These are phyloP conservation scores for Neogale vison DNA, from an alignment of 2,113 vertebrate species.

Conservation along the genomic window DNA sequence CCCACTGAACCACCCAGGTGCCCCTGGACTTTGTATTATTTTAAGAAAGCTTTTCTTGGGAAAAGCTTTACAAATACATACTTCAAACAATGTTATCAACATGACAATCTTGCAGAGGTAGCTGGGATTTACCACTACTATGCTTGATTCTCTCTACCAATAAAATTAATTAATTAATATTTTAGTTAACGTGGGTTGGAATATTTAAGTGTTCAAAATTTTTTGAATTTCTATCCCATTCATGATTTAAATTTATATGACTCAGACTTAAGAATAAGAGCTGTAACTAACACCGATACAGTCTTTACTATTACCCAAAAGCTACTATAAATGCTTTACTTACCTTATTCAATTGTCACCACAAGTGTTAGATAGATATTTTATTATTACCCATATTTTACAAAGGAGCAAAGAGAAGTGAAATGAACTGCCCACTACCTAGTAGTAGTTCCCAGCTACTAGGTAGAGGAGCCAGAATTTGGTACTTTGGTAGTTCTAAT, in stretches of 20 bases:
- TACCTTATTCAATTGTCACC: not conserved
- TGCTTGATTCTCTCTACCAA: not conserved
- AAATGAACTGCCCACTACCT: not conserved
- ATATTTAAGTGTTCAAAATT: not conserved
- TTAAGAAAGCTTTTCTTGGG: slow-evolving; percentile 8
- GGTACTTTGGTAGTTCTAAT: not conserved
- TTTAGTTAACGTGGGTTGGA: not conserved
- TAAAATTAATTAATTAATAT: not conserved
- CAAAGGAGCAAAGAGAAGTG: not conserved
- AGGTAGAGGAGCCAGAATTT: not conserved
- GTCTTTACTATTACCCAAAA: not conserved
- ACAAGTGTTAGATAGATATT: not conserved
- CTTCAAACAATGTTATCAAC: not conserved
- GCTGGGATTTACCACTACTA: not conserved
- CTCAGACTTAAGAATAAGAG: not conserved
- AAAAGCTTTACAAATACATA: not conserved
- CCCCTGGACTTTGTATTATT: not conserved
- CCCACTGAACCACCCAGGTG: no score
- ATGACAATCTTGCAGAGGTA: not conserved
- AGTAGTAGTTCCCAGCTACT: not conserved
- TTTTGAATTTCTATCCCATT: not conserved
- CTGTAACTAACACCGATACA: not conserved
- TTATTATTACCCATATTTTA: not conserved
- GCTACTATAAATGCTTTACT: not conserved
- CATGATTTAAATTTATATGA: not conserved